Evolutionary conservation across 2,113 vertebrate genomes (phyloP).

Genomic region (Brachirus orientalis): DNA sequence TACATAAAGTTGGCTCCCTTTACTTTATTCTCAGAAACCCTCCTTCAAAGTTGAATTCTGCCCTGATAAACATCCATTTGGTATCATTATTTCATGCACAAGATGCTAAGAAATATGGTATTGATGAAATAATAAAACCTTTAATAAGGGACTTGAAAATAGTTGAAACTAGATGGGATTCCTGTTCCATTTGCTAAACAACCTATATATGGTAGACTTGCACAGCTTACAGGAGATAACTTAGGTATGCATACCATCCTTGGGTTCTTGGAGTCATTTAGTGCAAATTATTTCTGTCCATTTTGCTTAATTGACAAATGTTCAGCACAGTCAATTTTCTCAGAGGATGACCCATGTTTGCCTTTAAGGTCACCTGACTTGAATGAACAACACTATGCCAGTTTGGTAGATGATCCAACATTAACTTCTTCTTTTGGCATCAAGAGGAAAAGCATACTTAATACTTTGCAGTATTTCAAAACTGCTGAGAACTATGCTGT

Average conservation of each 20-base stretch:
- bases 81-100: constrained; percentile 14
- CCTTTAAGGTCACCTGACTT: background rate
- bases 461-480: constrained; percentile 57
- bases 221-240: no score
- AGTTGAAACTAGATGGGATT: background rate
- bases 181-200: background rate
- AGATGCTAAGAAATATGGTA: no score
- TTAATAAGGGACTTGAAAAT: constrained; percentile 17
- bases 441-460: constrained; percentile 20
- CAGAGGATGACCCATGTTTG: constrained; percentile 7
- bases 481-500: constrained; percentile 43
- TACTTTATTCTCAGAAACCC: constrained; percentile 9
- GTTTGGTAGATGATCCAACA: constrained; percentile 7
- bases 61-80: constrained; percentile 1
- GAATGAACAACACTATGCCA: background rate
- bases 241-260: no score
- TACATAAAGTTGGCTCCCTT: constrained; percentile 15
- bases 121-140: no score
- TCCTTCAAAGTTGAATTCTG: constrained; percentile 2
- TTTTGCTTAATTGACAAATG: constrained; percentile 19
- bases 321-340: constrained; percentile 12
- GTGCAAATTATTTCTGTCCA: constrained; percentile 15
- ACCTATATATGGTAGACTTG: no score
- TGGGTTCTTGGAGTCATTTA: constrained; percentile 20
- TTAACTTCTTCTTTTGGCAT: constrained; percentile 14